Base-by-base conservation (phyloP, 2,113 vertebrate species). In the Bubo scandiacus region DNA sequence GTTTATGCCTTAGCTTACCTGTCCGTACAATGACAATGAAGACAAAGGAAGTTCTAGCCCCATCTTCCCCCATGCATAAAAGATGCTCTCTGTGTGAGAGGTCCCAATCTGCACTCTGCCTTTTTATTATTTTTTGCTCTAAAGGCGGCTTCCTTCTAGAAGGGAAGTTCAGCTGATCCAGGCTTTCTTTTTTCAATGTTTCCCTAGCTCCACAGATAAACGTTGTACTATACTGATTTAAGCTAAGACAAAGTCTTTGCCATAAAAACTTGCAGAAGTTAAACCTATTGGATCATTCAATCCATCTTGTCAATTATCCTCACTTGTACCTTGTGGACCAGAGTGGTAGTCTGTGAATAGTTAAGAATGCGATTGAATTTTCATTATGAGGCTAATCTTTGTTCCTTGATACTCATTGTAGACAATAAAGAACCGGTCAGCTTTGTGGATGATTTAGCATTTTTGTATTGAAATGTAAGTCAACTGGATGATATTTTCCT, bases 1-100 rank as follows among this genome's bases (percentile, higher is more conserved):
- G 94, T 90, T 92, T 90, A 80, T 68, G 74, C 81, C 51, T 95
- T 84, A 52, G 38, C 75, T 95, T 88, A 96, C 93, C 91, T 92
- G 62, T 81, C 78, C 81, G 12, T 73, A 62, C 51, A 82, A 63
- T 63, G 62, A 73, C 92, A 96, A 93, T 43, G 36, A 89, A 91
- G 84, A 82, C 81, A 92, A 94, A 96, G 54, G 49, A 82, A 93
- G 71, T 72, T 93, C 40, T 54, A 70, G 66, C 9, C 68, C 38
- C 29, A n/a, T 80, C 49, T 80, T 61, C 15, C 29, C 19, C 61
- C 26, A 49, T 12, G 29, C n/a, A 45, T 62, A 62, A 86, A 94
- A 88, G 17, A 77, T 79, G 17, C 2, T 61, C 13, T 81, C 43
- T 68, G 19, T 65, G 54, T 58, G 58, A 75, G 42, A 26, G 62